These are phyloP conservation scores for Junonia oenone DNA, from an alignment of 2,888 invertebrate genomes.

Conservation along the genomic window DNA sequence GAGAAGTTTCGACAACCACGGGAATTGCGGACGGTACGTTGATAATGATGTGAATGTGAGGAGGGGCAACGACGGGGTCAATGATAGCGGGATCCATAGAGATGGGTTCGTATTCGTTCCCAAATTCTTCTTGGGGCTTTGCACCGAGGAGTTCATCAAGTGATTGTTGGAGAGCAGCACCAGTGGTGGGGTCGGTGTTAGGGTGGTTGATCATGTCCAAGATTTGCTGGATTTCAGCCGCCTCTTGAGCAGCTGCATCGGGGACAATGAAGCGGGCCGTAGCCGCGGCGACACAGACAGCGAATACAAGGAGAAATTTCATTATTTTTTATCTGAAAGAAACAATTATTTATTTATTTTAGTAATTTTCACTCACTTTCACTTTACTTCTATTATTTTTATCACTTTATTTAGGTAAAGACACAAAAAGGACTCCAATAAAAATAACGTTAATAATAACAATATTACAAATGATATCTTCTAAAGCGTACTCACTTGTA, in stretches of 20 bases:
- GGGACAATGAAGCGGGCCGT: constrained; percentile 29
- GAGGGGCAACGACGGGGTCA: constrained; percentile 16
- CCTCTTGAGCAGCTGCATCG: constrained; percentile 15
- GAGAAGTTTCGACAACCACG: neutral
- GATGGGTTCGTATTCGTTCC: constrained; percentile 24
- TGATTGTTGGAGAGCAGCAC: constrained; percentile 36
- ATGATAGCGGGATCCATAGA: constrained; percentile 31
- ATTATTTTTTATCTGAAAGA: neutral
- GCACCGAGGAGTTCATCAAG: constrained; percentile 32
- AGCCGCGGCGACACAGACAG: constrained; percentile 40
- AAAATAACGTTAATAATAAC: no score
- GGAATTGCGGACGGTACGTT: constrained; percentile 26
- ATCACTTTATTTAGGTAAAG: no score
- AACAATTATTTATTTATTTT: neutral
- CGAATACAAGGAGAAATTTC: constrained; percentile 39
- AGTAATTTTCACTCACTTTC: neutral
- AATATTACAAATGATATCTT: no score
- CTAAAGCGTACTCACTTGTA: no score
- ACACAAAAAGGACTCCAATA: no score
- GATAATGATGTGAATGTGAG: constrained; percentile 36
- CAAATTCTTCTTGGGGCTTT: neutral
- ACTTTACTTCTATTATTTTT: no score
- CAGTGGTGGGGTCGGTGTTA: constrained; percentile 40
- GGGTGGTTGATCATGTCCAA: constrained; percentile 39
- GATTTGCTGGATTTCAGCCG: constrained; percentile 33